Percentiles rank a stretch among this genome's conserved stretches.
These are phyloP conservation scores for Salvelinus fontinalis DNA, from an alignment of 2,113 vertebrate species.

Conservation along the genomic window DNA sequence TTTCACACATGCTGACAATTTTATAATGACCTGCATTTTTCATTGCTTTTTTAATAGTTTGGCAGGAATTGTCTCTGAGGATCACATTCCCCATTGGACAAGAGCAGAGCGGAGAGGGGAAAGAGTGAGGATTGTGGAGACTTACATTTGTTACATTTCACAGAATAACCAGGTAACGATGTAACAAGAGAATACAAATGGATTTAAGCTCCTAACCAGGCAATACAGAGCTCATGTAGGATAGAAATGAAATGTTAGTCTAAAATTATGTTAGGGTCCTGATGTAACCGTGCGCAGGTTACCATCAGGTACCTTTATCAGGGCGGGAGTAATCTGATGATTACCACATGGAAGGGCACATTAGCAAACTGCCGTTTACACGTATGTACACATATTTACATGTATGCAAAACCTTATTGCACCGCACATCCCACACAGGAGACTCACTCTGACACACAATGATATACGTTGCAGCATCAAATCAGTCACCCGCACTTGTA, in stretches of 20 bases:
- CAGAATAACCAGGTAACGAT: slow-evolving; percentile 6
- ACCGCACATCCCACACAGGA: neutral
- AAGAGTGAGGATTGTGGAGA: slow-evolving; percentile 12
- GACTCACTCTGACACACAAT: neutral
- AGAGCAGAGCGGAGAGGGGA: slow-evolving; percentile 9
- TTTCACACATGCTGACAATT: slow-evolving; percentile 30
- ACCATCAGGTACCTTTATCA: slow-evolving; percentile 5
- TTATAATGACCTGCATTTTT: slow-evolving; percentile 42
- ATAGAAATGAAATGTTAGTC: neutral
- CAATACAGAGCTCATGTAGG: neutral
- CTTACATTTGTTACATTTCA: slow-evolving; percentile 4
- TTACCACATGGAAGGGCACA: neutral
- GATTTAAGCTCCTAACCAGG: neutral
- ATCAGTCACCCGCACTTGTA: slow-evolving; percentile 58
- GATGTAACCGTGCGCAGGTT: slow-evolving; percentile 4
- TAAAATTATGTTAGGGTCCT: neutral
- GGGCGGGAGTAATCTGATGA: slow-evolving; percentile 1
- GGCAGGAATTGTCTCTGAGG: slow-evolving; percentile 31
- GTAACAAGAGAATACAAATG: neutral
- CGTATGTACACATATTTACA: neutral
- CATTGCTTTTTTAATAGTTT: slow-evolving; percentile 19
- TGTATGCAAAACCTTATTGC: neutral
- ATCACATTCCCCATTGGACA: slow-evolving; percentile 13
- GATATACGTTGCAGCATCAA: slow-evolving; percentile 10
- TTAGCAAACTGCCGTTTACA: neutral